phyloP scores from a whole-genome alignment of 1,140 invertebrate species.

The Anoplolepis gracilipes region DNA sequence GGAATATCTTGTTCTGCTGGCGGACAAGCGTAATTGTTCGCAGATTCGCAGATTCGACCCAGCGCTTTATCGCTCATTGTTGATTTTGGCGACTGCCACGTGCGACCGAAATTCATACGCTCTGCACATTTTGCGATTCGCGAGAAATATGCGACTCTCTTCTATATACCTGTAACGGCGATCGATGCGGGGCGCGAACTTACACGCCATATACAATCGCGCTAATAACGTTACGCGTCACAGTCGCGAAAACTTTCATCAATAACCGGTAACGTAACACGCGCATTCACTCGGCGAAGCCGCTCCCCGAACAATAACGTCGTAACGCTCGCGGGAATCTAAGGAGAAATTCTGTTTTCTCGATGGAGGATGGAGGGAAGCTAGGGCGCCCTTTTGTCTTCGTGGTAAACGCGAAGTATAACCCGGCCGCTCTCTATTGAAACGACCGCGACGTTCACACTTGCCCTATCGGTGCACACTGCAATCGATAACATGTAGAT shows the following conservation, averaged over 20 bases:
- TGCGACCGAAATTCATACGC: slow-evolving; percentile 1
- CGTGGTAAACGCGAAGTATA: slow-evolving; percentile 45
- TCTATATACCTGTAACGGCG: slow-evolving; percentile 21
- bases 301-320: slow-evolving; percentile 39
- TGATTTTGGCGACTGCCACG: slow-evolving; percentile 56
- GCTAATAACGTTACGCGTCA: slow-evolving; percentile 60
- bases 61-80: slow-evolving; percentile 36
- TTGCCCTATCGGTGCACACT: background rate
- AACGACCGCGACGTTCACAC: background rate
- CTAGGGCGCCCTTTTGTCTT: slow-evolving; percentile 32
- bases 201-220: slow-evolving; percentile 41
- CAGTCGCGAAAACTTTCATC: slow-evolving; percentile 58
- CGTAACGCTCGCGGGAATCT: slow-evolving; percentile 29
- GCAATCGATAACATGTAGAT: slow-evolving; percentile 49
- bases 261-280: slow-evolving; percentile 58
- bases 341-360: slow-evolving; percentile 57
- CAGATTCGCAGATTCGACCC: slow-evolving; percentile 24
- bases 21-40: slow-evolving; percentile 40
- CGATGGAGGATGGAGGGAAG: slow-evolving; percentile 13
- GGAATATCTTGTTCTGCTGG: slow-evolving; percentile 35
- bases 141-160: background rate
- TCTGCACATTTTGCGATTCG: slow-evolving; percentile 4
- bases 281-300: slow-evolving; percentile 21
- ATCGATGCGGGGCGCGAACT: slow-evolving; percentile 56
- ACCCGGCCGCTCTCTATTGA: slow-evolving; percentile 24